These are phyloP conservation scores for Ceratina australensis DNA, from an alignment of 1,140 invertebrate genomes.

Conservation along the genomic window DNA sequence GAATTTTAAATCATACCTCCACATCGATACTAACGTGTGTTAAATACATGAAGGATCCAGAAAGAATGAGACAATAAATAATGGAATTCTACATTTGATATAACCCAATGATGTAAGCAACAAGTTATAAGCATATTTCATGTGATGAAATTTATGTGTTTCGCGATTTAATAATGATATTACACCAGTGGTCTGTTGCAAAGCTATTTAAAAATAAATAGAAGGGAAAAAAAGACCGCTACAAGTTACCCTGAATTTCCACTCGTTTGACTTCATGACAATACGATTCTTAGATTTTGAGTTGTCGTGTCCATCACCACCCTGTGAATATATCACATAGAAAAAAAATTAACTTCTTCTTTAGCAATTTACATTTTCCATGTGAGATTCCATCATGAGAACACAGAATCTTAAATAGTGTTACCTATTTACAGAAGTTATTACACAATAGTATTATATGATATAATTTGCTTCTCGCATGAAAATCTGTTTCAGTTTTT, in stretches of 20 bases:
- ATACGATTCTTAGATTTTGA: slow-evolving; percentile 79
- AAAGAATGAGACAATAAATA: slow-evolving; percentile 19
- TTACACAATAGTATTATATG: no score
- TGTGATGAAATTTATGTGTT: slow-evolving; percentile 49
- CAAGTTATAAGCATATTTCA: slow-evolving; percentile 50
- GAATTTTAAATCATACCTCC: not conserved
- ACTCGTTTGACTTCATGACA: slow-evolving; percentile 86
- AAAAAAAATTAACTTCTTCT: slow-evolving; percentile 64
- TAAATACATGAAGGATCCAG: slow-evolving; percentile 23
- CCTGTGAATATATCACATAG: slow-evolving; percentile 76
- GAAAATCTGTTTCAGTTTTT: no score
- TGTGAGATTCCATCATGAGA: not conserved
- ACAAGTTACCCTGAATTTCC: slow-evolving; percentile 88
- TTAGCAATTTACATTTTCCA: slow-evolving; percentile 29
- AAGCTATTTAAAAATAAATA: slow-evolving; percentile 66
- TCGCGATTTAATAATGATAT: slow-evolving; percentile 57
- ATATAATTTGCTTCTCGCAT: no score
- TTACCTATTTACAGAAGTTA: not conserved
- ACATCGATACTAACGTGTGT: slow-evolving; percentile 2
- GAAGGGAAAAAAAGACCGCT: slow-evolving; percentile 71
- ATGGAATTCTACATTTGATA: slow-evolving; percentile 31
- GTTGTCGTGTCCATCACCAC: slow-evolving; percentile 80
- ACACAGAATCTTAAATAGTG: not conserved
- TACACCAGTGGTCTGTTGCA: slow-evolving; percentile 60
- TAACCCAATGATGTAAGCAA: slow-evolving; percentile 53